These are phyloP conservation scores for Alsophila aescularia DNA, from an alignment of 2,888 invertebrate genomes.

Conservation along the genomic window DNA sequence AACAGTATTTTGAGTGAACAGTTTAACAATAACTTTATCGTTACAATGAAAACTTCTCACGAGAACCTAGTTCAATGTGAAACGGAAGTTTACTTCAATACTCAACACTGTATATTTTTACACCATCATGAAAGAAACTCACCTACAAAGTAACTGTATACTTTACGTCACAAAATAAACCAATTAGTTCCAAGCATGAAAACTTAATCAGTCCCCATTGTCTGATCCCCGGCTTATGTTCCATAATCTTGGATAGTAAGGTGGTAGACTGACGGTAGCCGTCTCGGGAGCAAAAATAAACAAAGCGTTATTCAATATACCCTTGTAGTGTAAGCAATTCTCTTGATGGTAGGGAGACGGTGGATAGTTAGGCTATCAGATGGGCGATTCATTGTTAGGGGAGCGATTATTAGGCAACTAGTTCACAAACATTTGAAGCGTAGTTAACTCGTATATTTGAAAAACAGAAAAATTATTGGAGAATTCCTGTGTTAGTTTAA, in stretches of 20 bases:
- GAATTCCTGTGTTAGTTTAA: too few species aligned
- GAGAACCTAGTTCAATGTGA: conserved; percentile 11
- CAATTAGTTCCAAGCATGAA: conserved; percentile 37
- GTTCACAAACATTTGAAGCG: too few species aligned
- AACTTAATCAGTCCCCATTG: conserved; percentile 39
- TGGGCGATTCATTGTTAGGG: conserved; percentile 22
- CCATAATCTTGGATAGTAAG: conserved; percentile 31
- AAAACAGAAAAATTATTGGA: too few species aligned
- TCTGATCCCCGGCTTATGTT: conserved; percentile 29
- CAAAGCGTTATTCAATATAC: conserved; percentile 80
- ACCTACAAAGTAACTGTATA: conserved; percentile 2
- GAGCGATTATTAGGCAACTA: too few species aligned
- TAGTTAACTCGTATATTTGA: too few species aligned
- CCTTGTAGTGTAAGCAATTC: conserved; percentile 75
- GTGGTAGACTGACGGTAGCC: conserved; percentile 25
- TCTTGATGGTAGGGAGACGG: conserved; percentile 61
- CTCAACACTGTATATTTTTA: conserved; percentile 5
- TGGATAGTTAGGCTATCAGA: conserved; percentile 52
- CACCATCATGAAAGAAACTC: conserved; percentile 4
- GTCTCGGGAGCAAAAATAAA: conserved; percentile 71
- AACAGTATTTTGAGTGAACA: too few species aligned
- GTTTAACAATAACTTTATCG: too few species aligned
- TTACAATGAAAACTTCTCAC: conserved; percentile 4
- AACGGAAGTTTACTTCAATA: conserved; percentile 21
- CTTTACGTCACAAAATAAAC: conserved; percentile 32